Evolutionary conservation across 2,113 vertebrate genomes (phyloP).

Genomic region (Macquaria australasica): DNA sequence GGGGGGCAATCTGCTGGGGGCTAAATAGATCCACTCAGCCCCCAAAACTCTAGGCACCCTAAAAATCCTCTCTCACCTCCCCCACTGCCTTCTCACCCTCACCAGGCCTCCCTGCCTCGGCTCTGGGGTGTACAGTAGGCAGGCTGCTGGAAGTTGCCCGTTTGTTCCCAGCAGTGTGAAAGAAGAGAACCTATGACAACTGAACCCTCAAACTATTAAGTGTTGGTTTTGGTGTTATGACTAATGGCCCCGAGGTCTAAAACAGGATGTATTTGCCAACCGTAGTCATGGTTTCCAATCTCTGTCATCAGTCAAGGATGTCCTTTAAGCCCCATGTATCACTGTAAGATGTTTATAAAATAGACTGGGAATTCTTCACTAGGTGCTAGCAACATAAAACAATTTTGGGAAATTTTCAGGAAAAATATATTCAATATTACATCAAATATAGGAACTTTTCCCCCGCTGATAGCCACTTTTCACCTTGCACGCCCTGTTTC

Average conservation of each 20-base stretch:
- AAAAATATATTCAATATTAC: not conserved
- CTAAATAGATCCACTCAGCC: conserved; percentile 84
- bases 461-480: not conserved
- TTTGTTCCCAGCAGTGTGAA: conserved; percentile 28
- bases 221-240: conserved; percentile 63
- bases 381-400: not conserved
- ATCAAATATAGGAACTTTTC: not conserved
- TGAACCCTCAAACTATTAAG: conserved; percentile 48
- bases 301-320: conserved; percentile 52
- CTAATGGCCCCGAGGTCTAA: conserved; percentile 56
- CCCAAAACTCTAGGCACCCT: conserved; percentile 80
- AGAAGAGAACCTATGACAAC: conserved; percentile 24
- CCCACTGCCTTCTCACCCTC: conserved; percentile 41
- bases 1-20: conserved; percentile 75
- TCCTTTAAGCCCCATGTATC: conserved; percentile 39
- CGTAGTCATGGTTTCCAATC: conserved; percentile 59
- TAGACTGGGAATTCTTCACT: conserved; percentile 3
- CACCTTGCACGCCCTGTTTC: not conserved
- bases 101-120: conserved; percentile 32
- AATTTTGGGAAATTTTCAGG: not conserved
- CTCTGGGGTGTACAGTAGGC: conserved; percentile 59
- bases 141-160: conserved; percentile 6
- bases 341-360: conserved; percentile 36
- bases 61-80: conserved; percentile 57
- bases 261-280: conserved; percentile 57